Conservation (phyloP, 2,113 vertebrate species). For the Chrysemys picta region DNA sequence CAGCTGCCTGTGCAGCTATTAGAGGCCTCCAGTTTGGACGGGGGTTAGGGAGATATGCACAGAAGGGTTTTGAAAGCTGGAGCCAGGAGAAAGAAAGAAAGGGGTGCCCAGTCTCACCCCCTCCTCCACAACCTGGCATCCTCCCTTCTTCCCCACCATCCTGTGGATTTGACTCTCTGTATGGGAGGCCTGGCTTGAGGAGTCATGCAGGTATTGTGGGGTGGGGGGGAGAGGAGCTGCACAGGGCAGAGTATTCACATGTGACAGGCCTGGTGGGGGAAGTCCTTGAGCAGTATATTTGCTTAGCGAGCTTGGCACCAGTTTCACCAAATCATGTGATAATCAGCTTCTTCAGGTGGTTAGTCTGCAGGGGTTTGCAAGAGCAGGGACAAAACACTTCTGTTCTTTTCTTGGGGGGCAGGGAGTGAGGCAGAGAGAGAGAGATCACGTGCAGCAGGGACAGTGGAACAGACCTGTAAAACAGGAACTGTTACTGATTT, state of each 20-base stretch:
- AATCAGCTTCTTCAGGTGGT: background rate
- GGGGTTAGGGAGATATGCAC: background rate
- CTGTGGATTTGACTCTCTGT: background rate
- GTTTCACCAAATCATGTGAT: background rate
- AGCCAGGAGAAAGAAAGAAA: background rate
- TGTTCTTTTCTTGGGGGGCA: background rate
- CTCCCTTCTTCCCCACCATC: background rate
- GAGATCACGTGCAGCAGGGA: slow-evolving; percentile 8
- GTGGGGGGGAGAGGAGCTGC: no score
- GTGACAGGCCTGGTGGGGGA: background rate
- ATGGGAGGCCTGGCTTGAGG: background rate
- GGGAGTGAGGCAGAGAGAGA: background rate
- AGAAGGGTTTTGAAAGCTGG: background rate
- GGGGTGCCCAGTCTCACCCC: rapidly evolving
- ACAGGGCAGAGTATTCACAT: background rate
- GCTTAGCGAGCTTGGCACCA: background rate
- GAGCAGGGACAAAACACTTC: background rate
- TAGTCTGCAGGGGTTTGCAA: background rate
- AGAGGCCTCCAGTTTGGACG: background rate
- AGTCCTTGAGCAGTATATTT: background rate
- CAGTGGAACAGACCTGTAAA: background rate
- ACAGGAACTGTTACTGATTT: background rate
- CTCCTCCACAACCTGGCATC: background rate
- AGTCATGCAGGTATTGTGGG: background rate
- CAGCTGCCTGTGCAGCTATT: background rate